Evolutionary conservation across 2,797 vertebrate species (phyloP).

Genomic region (Fringilla coelebs): DNA sequence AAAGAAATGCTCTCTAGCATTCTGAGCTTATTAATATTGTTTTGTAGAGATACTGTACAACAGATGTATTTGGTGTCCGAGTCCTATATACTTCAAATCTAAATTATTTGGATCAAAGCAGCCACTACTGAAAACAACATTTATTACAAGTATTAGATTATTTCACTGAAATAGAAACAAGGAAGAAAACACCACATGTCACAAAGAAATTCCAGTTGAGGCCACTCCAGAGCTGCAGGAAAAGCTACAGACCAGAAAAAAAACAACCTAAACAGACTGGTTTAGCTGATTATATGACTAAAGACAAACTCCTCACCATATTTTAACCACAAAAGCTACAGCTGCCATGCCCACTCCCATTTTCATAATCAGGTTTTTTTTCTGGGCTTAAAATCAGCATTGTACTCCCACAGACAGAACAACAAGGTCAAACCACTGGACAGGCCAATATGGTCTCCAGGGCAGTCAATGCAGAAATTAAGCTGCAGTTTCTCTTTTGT

Average conservation of each 20-base stretch:
- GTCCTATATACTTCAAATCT: not conserved
- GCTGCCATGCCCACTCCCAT: not conserved
- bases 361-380: not conserved
- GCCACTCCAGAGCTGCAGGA: not conserved
- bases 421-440: not conserved
- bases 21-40: not conserved
- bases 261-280: not conserved
- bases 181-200: not conserved
- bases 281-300: not conserved
- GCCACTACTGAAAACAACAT: not conserved
- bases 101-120: not conserved
- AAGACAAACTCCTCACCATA: not conserved
- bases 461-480: not conserved
- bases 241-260: not conserved
- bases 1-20: not conserved
- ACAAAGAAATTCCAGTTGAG: not conserved
- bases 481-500: not conserved
- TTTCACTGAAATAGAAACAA: not conserved
- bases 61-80: not conserved
- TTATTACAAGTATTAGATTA: not conserved
- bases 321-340: not conserved
- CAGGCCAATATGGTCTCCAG: not conserved
- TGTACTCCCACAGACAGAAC: not conserved
- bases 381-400: not conserved
- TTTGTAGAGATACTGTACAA: not conserved